Evolutionary conservation across 2,888 invertebrate genomes (phyloP).

Genomic region (Meandrusa payeni): DNA sequence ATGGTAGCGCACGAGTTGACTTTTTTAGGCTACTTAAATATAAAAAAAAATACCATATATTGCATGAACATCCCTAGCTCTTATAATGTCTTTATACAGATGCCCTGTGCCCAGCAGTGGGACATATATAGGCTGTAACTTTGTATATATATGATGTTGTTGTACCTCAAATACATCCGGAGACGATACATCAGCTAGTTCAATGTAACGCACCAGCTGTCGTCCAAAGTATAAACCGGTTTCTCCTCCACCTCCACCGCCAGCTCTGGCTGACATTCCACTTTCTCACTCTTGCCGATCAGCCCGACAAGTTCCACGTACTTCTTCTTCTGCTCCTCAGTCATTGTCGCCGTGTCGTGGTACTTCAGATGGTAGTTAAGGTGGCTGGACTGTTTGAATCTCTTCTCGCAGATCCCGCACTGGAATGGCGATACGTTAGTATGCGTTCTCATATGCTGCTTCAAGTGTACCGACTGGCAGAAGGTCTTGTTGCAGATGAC

Average conservation of each 20-base stretch:
- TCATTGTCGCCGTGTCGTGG: slow-evolving; percentile 53
- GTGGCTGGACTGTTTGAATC: slow-evolving; percentile 68
- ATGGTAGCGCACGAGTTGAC: too few species aligned
- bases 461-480: slow-evolving; percentile 62
- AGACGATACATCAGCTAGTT: too few species aligned
- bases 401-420: slow-evolving; percentile 59
- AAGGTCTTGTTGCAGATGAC: slow-evolving; percentile 65
- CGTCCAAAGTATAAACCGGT: too few species aligned
- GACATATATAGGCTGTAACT: too few species aligned
- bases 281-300: neutral
- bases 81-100: too few species aligned
- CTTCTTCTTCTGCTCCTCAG: slow-evolving; percentile 46
- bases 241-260: neutral
- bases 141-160: too few species aligned
- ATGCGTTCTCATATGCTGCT: slow-evolving; percentile 71
- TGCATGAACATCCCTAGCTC: too few species aligned
- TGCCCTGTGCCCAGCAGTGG: too few species aligned
- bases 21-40: too few species aligned
- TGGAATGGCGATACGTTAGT: slow-evolving; percentile 69
- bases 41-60: too few species aligned
- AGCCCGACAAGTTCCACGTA: slow-evolving; percentile 44
- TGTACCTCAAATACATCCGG: too few species aligned
- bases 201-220: slow-evolving; percentile 3
- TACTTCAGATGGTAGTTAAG: slow-evolving; percentile 66
- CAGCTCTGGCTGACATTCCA: too few species aligned